Evolutionary conservation across 2,888 invertebrate species (phyloP), one percentile per base, ranked within the genome.

Genomic region (Calephelis perditalis): DNA sequence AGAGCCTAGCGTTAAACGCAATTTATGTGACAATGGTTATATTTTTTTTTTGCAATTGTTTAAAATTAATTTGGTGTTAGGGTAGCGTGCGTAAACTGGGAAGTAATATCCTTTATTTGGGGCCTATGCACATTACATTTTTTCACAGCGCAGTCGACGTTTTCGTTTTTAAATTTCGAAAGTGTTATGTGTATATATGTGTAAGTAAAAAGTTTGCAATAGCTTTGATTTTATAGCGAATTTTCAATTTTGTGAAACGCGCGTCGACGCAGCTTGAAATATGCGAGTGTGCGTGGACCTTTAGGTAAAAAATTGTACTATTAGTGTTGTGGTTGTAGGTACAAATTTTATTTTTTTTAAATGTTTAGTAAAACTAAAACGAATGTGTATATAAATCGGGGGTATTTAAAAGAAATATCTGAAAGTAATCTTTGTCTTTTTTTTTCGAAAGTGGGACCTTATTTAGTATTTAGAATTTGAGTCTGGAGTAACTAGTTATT

Each of bases 1-100:
- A 54, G 26, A 54, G 52, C 52, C 35, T 54, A 54, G 52, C 52
- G 52, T 54, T 7, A 54, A 52, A 52, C 49, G 49, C 49, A 52
- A 54, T 7, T 11, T 54, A 52, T 35, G 11, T 36, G 52, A 54
- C 52, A 40, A 35, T 11, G 35, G 35, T 54, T 54, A 54, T 35
- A n/a, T n/a, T 45, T 35, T n/a, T 8, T 52, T 15, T 26, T 52
- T 52, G 35, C 49, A 26, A 54, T 54, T 54, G 7, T 36, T 10
- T 35, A 26, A 52, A 54, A 54, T 54, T 49, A 54, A 54, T 54
- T 49, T 49, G 35, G 11, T 54, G n/a, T 54, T 54, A 54, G 52
- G 35, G 52, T 52, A 54, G 52, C 26, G 11, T 35, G 11, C n/a
- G 52, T 54, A 35, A 36, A 15, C n/a, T 35, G 15, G 52, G 52